phyloP scores from a whole-genome alignment of 2,113 vertebrate species.

The Perognathus longimembris region DNA sequence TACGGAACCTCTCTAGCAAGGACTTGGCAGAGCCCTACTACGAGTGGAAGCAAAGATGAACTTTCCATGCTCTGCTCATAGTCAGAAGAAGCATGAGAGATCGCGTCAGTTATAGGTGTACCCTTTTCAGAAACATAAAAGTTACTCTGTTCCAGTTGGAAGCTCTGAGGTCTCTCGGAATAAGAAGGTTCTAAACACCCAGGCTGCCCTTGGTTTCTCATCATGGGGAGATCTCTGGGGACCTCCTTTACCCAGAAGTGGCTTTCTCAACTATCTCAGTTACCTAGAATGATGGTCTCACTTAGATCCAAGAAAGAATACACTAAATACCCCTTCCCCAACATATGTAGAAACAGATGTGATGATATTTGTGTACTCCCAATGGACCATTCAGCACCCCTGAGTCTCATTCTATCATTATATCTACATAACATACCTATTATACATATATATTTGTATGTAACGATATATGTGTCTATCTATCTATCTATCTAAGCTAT shows the following conservation, averaged over 20 bases:
- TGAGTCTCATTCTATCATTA: too few species aligned
- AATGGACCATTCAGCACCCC: background rate
- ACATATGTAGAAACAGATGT: background rate
- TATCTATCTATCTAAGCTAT: too few species aligned
- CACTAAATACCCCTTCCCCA: background rate
- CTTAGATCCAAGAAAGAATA: background rate
- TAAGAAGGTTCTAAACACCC: background rate
- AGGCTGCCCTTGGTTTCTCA: background rate
- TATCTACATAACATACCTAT: too few species aligned
- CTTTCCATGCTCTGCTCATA: background rate
- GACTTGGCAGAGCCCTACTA: background rate
- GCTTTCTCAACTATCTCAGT: background rate
- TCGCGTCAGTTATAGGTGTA: background rate
- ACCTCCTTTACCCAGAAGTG: background rate
- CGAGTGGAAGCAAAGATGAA: background rate
- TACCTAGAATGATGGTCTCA: background rate
- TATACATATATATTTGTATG: too few species aligned
- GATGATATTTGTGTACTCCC: background rate
- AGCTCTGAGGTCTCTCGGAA: background rate
- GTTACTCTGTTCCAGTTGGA: background rate
- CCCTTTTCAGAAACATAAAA: background rate
- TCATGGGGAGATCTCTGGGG: background rate
- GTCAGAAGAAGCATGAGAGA: slow-evolving; percentile 12
- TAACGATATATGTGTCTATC: too few species aligned
- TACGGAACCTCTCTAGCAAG: background rate